phyloP scores from a whole-genome alignment of 2,113 vertebrate genomes.

The Ageneiosus marmoratus region DNA sequence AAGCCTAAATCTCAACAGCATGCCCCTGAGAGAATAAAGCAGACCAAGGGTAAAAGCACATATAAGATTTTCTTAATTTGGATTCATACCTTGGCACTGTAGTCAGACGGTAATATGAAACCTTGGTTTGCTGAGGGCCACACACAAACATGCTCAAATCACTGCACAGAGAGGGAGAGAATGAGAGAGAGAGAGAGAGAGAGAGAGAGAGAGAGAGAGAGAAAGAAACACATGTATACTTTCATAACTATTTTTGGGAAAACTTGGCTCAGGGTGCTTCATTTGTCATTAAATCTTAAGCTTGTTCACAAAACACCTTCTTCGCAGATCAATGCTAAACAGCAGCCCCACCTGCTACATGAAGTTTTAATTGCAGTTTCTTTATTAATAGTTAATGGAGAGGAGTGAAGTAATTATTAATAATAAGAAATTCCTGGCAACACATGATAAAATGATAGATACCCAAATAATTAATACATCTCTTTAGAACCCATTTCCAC shows the following conservation, averaged over 20 bases:
- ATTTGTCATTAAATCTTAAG: neutral
- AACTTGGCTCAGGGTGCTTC: neutral
- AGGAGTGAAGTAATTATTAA: constrained; percentile 11
- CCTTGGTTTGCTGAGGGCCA: neutral
- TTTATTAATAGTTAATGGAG: neutral
- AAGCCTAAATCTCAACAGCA: neutral
- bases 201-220: neutral
- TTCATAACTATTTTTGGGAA: neutral
- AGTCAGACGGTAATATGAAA: neutral
- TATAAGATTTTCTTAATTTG: constrained; percentile 8
- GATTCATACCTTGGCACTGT: neutral
- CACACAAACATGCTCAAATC: neutral
- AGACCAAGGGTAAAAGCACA: neutral
- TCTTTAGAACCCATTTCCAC: constrained; percentile 26
- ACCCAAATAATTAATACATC: constrained; percentile 18
- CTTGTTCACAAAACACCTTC: neutral
- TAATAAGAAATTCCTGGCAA: constrained; percentile 11
- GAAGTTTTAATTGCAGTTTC: neutral
- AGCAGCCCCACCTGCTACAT: neutral
- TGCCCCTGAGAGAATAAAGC: neutral
- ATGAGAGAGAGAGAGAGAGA: neutral
- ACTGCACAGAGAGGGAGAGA: neutral
- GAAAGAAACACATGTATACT: too few relatives aligned
- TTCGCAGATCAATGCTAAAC: neutral
- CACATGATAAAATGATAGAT: constrained; percentile 34